Conservation (phyloP, 1,140 invertebrate species). For the Trypoxylus dichotomus region DNA sequence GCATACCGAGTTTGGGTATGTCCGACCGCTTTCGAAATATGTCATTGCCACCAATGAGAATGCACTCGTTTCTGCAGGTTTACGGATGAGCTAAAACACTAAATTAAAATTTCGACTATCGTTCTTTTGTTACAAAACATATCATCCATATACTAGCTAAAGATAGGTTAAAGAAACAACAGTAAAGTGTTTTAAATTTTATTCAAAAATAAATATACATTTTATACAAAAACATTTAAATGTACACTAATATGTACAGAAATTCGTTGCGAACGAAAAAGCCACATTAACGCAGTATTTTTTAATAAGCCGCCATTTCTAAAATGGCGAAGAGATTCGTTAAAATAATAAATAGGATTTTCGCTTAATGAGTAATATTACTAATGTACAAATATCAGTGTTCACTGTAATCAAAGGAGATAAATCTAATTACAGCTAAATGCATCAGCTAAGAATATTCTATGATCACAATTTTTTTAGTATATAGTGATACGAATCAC, state of each 20-base stretch:
- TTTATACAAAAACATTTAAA: constrained; percentile 28
- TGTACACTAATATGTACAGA: constrained; percentile 26
- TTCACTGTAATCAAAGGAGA: background rate
- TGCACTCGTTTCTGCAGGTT: too few relatives aligned
- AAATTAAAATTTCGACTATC: too few relatives aligned
- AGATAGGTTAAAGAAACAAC: background rate
- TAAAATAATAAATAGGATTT: background rate
- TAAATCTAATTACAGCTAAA: background rate
- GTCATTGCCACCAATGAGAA: too few relatives aligned
- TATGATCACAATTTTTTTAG: constrained; percentile 9
- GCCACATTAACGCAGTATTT: background rate
- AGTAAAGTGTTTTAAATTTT: constrained; percentile 13
- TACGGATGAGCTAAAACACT: too few relatives aligned
- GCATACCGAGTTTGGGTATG: too few relatives aligned
- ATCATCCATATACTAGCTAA: too few relatives aligned
- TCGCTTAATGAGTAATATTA: background rate
- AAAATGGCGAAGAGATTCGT: background rate
- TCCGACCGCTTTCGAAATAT: too few relatives aligned
- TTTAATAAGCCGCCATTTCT: too few relatives aligned
- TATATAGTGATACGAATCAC: constrained; percentile 7
- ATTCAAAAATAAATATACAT: constrained; percentile 31
- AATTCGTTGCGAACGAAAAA: constrained; percentile 27
- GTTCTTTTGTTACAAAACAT: too few relatives aligned
- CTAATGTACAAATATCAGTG: too few relatives aligned
- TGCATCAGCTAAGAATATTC: background rate